Base-by-base conservation (phyloP, 2,888 invertebrate genomes). In the Oscheius sp. region DNA sequence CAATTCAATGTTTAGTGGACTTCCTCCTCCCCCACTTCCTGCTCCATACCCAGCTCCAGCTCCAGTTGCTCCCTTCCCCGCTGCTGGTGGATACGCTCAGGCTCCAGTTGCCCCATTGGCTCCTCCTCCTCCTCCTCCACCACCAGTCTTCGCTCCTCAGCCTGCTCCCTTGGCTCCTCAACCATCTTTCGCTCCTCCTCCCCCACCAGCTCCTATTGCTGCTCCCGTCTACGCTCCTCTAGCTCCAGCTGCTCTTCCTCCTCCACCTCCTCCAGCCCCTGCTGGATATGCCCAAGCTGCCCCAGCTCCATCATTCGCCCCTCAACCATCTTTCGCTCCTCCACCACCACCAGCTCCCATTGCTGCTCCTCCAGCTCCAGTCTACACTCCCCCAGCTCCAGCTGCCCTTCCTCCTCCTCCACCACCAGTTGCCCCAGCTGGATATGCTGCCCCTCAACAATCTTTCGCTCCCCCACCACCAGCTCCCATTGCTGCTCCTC, bases 31-130 rank as follows among this genome's bases (percentile, higher is more conserved):
- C n/a, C n/a, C n/a, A n/a, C n/a, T n/a, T 8, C 42, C 42, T 42
- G 42, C 42, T 20, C 42, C 42, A 17, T 37, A 37, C 37, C 10
- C 37, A 10, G 10, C 37, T 37, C 37, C 37, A 8, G 34, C 55
- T 25, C 52, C 52, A 1, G 52, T 29, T 52, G 17, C 34, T 37
- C 5, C 8, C 4, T 20, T 55, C 23, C 31, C n/a, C 2, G 17
- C 55, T 25, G 25, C 61, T 45, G 61, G 61, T 23, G 58, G 58
- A 39, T 58, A 58, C 5, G 58, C 58, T 23, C 39, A 39, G 39
- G 57, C 57, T 34, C 33, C 15, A 37, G 10, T 8, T 8, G 53
- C 33, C 15, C 31, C 53, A n/a, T 25, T 25, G 8, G 34, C 55
- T 55, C 55, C 55, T 25, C 55, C n/a, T n/a, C n/a, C n/a, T n/a